A percentile compares a stretch with the other conserved stretches of the same genome.
These are phyloP conservation scores for Crocidura indochinensis DNA, from an alignment of 2,797 vertebrate genomes.

Conservation along the genomic window DNA sequence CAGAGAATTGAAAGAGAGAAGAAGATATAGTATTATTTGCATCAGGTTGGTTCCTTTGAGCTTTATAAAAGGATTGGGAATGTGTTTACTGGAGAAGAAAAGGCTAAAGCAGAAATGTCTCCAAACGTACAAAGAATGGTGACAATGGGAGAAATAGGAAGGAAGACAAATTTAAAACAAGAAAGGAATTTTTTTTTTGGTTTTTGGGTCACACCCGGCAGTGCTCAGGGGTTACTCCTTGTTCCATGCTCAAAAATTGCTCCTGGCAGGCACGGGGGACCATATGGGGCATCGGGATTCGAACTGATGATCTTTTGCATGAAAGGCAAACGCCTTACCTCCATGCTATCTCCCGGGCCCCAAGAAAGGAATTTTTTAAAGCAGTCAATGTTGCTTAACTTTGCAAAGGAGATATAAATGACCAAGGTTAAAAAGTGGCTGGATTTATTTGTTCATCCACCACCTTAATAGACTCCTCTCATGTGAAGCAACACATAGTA, in stretches of 20 bases:
- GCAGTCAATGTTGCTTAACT: not conserved
- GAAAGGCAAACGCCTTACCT: too few species aligned
- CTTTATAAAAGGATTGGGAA: not conserved
- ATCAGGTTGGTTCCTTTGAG: not conserved
- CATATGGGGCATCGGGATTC: too few species aligned
- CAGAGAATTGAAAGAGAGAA: not conserved
- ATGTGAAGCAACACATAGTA: too few species aligned
- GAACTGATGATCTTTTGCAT: too few species aligned
- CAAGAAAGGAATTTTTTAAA: slow-evolving; percentile 30
- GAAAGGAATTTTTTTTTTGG: slow-evolving; percentile 40
- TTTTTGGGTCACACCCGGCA: too few species aligned
- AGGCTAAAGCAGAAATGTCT: not conserved
- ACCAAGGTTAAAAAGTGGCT: not conserved
- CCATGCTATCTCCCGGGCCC: too few species aligned
- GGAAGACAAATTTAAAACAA: slow-evolving; percentile 20
- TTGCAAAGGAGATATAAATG: not conserved
- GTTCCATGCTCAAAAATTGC: too few species aligned
- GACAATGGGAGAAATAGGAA: not conserved
- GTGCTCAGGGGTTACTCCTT: too few species aligned
- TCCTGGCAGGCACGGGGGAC: too few species aligned
- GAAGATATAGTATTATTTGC: not conserved
- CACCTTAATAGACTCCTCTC: not conserved
- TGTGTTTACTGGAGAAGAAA: slow-evolving; percentile 23
- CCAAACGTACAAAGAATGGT: not conserved
- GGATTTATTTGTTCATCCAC: not conserved